Percentiles rank a stretch among this genome's conserved stretches.
Evolutionary conservation across 2,888 invertebrate species (phyloP).

Genomic region (Dicycla oo): DNA sequence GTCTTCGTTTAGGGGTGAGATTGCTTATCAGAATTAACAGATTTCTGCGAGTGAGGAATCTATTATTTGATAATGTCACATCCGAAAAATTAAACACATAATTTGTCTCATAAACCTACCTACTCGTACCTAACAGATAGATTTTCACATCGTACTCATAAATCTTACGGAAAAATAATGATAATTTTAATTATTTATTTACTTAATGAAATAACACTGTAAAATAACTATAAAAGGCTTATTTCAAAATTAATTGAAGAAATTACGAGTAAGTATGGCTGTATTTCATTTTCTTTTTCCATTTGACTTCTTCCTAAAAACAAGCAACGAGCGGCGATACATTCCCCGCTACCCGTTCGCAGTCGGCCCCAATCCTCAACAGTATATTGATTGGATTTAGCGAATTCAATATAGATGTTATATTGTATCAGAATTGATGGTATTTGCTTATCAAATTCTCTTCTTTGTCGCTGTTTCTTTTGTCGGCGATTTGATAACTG

Average conservation of each 20-base stretch:
- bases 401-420: conserved; percentile 73
- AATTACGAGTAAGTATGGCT: neutral
- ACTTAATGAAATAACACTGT: no score
- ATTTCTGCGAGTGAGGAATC: no score
- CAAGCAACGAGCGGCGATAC: neutral
- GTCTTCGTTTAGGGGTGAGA: no score
- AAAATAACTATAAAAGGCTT: no score
- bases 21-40: neutral
- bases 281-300: neutral
- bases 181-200: no score
- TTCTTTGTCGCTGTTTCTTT: conserved; percentile 52
- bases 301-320: neutral
- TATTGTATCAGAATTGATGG: conserved; percentile 80
- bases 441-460: conserved; percentile 77
- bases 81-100: neutral
- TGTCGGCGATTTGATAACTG: conserved; percentile 48
- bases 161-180: no score
- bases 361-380: conserved; percentile 52
- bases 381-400: conserved; percentile 85
- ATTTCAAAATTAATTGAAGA: neutral
- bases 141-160: no score
- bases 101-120: neutral
- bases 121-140: no score
- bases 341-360: conserved; percentile 29
- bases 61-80: neutral